Percentiles rank a stretch among this genome's conserved stretches.
Conservation (phyloP, 2,888 invertebrate genomes). For the Caenorhabditis sp. region DNA sequence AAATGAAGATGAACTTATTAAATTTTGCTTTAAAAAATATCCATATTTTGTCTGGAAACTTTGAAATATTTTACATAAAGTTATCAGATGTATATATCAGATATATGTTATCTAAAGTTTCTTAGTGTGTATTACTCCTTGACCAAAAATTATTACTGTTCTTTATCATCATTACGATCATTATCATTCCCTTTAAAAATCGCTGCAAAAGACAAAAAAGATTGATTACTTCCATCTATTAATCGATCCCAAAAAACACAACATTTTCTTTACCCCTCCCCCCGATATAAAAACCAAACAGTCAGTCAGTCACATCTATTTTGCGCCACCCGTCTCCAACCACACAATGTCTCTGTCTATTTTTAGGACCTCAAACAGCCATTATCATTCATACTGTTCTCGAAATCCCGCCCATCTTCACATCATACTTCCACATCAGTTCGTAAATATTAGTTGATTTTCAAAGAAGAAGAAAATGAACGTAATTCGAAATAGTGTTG, state of each 20-base stretch:
- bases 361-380: constrained; percentile 13
- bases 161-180: neutral
- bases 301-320: constrained; percentile 3
- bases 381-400: neutral
- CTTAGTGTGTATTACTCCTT: neutral
- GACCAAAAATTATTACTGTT: neutral
- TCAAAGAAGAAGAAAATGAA: constrained; percentile 27
- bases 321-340: constrained; percentile 4
- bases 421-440: neutral
- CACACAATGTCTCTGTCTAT: constrained; percentile 15
- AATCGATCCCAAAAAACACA: constrained; percentile 10
- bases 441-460: constrained; percentile 8
- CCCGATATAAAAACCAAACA: neutral
- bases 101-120: no score
- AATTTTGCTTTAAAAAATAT: no score
- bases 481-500: neutral
- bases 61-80: no score
- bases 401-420: constrained; percentile 11
- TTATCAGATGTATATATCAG: no score
- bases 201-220: neutral
- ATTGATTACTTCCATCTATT: neutral
- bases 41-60: no score
- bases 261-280: neutral
- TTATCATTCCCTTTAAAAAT: neutral
- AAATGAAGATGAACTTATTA: no score